A percentile compares a stretch with the other conserved stretches of the same genome.
phyloP scores from a whole-genome alignment of 1,140 invertebrate species.

The Drosophila athabasca region DNA sequence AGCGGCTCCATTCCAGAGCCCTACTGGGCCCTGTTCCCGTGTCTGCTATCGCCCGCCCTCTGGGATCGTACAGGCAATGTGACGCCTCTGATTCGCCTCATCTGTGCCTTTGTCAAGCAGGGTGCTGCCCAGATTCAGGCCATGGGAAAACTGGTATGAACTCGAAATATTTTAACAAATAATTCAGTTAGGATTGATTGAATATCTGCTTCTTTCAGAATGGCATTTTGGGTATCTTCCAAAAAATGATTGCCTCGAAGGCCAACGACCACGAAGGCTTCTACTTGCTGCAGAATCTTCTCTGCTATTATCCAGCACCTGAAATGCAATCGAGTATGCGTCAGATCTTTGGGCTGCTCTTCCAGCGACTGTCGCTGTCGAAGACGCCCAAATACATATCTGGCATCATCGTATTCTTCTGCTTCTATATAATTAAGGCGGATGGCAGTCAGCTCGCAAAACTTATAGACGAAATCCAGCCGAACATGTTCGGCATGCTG shows the following conservation, averaged over 20 bases:
- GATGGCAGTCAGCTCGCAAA: conserved; percentile 89
- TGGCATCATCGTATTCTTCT: conserved; percentile 95
- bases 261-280: conserved; percentile 98
- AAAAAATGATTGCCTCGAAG: conserved; percentile 98
- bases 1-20: conserved; percentile 88
- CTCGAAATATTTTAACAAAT: not conserved
- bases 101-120: conserved; percentile 93
- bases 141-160: conserved; percentile 87
- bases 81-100: conserved; percentile 93
- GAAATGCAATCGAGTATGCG: conserved; percentile 91
- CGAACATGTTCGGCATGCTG: conserved; percentile 97
- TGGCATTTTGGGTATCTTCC: conserved; percentile 96
- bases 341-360: conserved; percentile 95
- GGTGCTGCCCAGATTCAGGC: conserved; percentile 90
- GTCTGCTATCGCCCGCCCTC: conserved; percentile 92
- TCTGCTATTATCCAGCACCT: conserved; percentile 88
- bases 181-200: not conserved
- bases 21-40: conserved; percentile 95
- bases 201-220: conserved; percentile 84
- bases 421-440: conserved; percentile 92
- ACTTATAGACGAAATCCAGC: conserved; percentile 93
- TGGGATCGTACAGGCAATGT: conserved; percentile 97
- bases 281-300: conserved; percentile 92
- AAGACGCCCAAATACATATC: conserved; percentile 98
- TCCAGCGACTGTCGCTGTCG: conserved; percentile 94